Evolutionary conservation across 2,888 invertebrate species (phyloP).

Genomic region (Meliscaeva auricollis): DNA sequence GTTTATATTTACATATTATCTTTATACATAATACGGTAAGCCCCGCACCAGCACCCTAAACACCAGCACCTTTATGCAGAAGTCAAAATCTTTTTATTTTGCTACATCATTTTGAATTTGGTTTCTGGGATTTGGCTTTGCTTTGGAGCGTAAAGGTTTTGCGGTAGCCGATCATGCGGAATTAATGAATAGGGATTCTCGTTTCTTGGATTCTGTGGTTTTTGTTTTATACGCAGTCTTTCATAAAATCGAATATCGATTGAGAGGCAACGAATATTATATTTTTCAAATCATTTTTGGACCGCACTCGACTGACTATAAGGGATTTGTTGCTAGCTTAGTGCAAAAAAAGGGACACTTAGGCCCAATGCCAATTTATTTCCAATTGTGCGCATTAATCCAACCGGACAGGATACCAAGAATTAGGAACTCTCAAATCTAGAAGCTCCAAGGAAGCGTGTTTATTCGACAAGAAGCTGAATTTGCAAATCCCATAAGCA

Average conservation of each 20-base stretch:
- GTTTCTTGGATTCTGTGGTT: slow-evolving; percentile 63
- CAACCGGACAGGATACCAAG: slow-evolving; percentile 60
- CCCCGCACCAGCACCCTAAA: slow-evolving; percentile 40
- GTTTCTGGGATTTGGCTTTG: slow-evolving; percentile 53
- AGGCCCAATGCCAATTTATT: slow-evolving; percentile 64
- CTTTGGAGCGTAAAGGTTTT: slow-evolving; percentile 68
- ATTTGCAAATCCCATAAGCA: not conserved
- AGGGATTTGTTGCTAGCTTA: not conserved
- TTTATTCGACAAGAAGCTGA: slow-evolving; percentile 8
- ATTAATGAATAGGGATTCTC: slow-evolving; percentile 68
- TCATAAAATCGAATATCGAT: not conserved
- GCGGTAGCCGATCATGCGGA: slow-evolving; percentile 70
- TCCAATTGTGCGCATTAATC: slow-evolving; percentile 61
- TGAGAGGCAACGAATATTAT: too few species aligned
- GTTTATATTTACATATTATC: slow-evolving; percentile 20
- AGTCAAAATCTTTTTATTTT: slow-evolving; percentile 65
- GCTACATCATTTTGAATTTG: slow-evolving; percentile 63
- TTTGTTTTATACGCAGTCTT: slow-evolving; percentile 39
- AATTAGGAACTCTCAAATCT: slow-evolving; percentile 27
- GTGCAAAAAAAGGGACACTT: not conserved
- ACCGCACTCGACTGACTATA: not conserved
- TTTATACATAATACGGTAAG: not conserved
- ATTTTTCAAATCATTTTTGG: not conserved
- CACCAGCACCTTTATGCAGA: slow-evolving; percentile 54
- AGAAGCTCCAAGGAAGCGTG: slow-evolving; percentile 35